These are phyloP conservation scores for Dioctria linearis DNA, from an alignment of 2,888 invertebrate genomes.

Conservation along the genomic window DNA sequence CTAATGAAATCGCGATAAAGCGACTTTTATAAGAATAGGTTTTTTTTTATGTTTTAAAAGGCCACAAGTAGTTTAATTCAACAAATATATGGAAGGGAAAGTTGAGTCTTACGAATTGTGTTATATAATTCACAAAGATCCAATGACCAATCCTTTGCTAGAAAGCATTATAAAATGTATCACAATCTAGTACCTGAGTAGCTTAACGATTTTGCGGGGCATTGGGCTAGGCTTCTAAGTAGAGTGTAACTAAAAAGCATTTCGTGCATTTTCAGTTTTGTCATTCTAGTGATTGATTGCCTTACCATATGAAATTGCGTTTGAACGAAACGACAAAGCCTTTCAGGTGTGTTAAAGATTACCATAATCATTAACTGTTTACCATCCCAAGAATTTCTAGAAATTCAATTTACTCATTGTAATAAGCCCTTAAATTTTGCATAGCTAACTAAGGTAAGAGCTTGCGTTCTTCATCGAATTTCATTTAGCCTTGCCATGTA, in stretches of 20 bases:
- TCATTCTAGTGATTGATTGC: slow-evolving; percentile 36
- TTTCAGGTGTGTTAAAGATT: slow-evolving; percentile 23
- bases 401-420: not conserved
- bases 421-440: not conserved
- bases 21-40: not conserved
- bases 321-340: not conserved
- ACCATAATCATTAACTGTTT: slow-evolving; percentile 12
- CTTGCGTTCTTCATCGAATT: not conserved
- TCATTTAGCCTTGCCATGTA: not conserved
- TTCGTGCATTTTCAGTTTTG: slow-evolving; percentile 24
- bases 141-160: too few species aligned
- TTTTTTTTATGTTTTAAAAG: too few species aligned
- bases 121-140: too few species aligned
- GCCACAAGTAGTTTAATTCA: too few species aligned
- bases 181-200: too few species aligned
- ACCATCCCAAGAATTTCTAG: not conserved
- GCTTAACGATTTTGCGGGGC: not conserved
- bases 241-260: not conserved
- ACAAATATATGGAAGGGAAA: too few species aligned
- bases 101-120: too few species aligned
- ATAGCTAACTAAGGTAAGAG: not conserved
- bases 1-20: not conserved
- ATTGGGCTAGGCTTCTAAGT: not conserved
- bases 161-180: too few species aligned
- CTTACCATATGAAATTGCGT: slow-evolving; percentile 1